Evolutionary conservation across 1,140 invertebrate species (phyloP), one percentile per base, ranked within the genome.

Genomic region (Luehdorfia chinensis): DNA sequence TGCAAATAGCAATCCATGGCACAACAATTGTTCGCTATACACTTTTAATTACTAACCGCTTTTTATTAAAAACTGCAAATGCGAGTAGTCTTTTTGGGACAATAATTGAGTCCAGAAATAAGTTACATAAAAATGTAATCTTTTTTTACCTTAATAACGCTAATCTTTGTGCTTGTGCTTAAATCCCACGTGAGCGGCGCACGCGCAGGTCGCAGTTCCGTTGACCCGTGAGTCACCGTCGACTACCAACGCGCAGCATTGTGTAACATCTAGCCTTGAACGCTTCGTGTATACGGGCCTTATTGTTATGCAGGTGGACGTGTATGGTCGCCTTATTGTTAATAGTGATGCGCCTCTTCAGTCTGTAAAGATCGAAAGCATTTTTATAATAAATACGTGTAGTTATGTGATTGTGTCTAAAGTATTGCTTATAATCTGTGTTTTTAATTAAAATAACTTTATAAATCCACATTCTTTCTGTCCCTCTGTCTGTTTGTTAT

Each of bases 201-300:
- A 19, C 16, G 15, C 34, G 16, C 39, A 14, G 51, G 51, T 54
- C 51, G 28, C n/a, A 34, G 34, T 47, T 45, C 16, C 43, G 32
- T 37, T 54, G 51, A 54, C 51, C 51, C 4, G 31, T 54, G 51
- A 54, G n/a, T 54, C 51, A 54, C 8, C n/a, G 19, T 3, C 19
- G 19, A 36, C 46, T 47, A 37, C 27, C 25, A 44, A 6, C 9
- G 9, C 18, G 34, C n/a, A n/a, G n/a, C n/a, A n/a, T 43, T 49
- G 36, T 49, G 27, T 49, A 41, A 49, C 25, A 6, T 6, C 12
- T 41, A 41, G 47, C 13, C 34, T 49, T 19, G 27, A 34, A 21
- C 19, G 19, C 19, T 21, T 2, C 19, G 27, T 30, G 27, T 34
- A 9, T 37, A 37, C 27, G 27, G 1, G 34, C 9, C 34, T 21